These are phyloP conservation scores for Drosophila tripunctata DNA, from an alignment of 2,888 invertebrate species.

Conservation along the genomic window DNA sequence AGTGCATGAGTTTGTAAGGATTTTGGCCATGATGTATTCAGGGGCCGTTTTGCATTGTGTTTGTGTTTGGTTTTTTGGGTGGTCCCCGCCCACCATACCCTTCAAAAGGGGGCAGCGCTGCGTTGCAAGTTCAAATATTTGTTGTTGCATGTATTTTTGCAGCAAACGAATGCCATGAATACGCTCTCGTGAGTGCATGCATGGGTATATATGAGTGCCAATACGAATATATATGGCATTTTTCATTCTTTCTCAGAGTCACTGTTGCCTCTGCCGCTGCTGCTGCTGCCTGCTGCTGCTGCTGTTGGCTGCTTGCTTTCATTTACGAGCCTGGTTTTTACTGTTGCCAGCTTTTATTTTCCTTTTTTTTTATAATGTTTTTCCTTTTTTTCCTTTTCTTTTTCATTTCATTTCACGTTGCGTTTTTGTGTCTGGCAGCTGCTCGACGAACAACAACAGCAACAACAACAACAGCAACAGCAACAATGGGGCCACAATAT, in stretches of 20 bases:
- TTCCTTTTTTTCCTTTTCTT: background rate
- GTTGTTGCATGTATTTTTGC: slow-evolving; percentile 22
- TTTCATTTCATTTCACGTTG: slow-evolving; percentile 35
- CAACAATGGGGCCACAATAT: slow-evolving; percentile 66
- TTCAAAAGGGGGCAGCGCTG: slow-evolving; percentile 11
- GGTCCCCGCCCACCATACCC: slow-evolving; percentile 10
- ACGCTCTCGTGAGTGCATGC: background rate
- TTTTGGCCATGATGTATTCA: slow-evolving; percentile 20
- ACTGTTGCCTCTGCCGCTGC: no score
- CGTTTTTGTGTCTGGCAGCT: slow-evolving; percentile 76
- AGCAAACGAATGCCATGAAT: slow-evolving; percentile 22
- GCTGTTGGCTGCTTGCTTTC: slow-evolving; percentile 55
- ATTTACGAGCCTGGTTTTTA: slow-evolving; percentile 76
- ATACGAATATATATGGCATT: slow-evolving; percentile 21
- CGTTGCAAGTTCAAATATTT: slow-evolving; percentile 24
- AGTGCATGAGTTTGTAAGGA: slow-evolving; percentile 12
- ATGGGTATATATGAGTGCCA: slow-evolving; percentile 18
- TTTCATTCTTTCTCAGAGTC: slow-evolving; percentile 48
- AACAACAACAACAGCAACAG: slow-evolving; percentile 40
- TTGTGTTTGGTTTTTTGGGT: slow-evolving; percentile 22
- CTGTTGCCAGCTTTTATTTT: slow-evolving; percentile 62
- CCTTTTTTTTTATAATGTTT: slow-evolving; percentile 8
- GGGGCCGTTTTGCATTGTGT: slow-evolving; percentile 22
- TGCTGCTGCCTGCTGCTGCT: no score
- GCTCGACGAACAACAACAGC: slow-evolving; percentile 49